phyloP scores from a whole-genome alignment of 92 coral and sea anemone species.

The Muricea muricata region DNA sequence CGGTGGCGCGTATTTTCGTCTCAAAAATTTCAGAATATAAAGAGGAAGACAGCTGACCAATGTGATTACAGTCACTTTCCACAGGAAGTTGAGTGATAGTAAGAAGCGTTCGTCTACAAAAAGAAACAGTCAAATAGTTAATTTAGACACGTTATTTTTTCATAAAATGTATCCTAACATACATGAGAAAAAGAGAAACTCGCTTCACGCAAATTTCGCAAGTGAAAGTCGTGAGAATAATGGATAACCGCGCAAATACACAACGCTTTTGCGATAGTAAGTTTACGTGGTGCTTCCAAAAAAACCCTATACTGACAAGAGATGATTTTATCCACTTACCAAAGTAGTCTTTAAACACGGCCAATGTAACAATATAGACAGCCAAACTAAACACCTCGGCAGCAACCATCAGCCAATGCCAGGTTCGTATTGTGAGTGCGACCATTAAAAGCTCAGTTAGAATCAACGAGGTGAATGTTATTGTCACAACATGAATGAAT shows the following conservation, averaged over 20 bases:
- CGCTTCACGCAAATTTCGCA: too few species aligned
- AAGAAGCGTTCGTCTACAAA: slow-evolving; percentile 86
- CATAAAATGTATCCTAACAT: too few species aligned
- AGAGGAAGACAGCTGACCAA: slow-evolving; percentile 96
- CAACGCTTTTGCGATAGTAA: too few species aligned
- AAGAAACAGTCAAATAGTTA: neutral
- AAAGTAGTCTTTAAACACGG: slow-evolving; percentile 77
- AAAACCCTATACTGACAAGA: too few species aligned
- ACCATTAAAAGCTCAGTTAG: slow-evolving; percentile 97
- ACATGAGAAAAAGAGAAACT: too few species aligned
- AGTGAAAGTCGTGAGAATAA: too few species aligned
- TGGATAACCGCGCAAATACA: too few species aligned
- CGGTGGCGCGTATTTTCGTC: slow-evolving; percentile 97
- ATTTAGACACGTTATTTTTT: neutral
- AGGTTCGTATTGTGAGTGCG: slow-evolving; percentile 91
- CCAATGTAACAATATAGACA: slow-evolving; percentile 85
- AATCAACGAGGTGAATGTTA: slow-evolving; percentile 93
- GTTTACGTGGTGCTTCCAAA: too few species aligned
- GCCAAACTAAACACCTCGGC: slow-evolving; percentile 90
- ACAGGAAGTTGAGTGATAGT: slow-evolving; percentile 76
- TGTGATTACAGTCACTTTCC: slow-evolving; percentile 97
- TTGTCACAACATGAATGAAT: slow-evolving; percentile 94
- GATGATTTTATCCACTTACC: slow-evolving; percentile 66
- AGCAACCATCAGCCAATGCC: slow-evolving; percentile 97
- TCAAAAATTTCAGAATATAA: slow-evolving; percentile 88